These are phyloP conservation scores for Cephus runcator DNA, from an alignment of 2,888 invertebrate genomes.

Conservation along the genomic window DNA sequence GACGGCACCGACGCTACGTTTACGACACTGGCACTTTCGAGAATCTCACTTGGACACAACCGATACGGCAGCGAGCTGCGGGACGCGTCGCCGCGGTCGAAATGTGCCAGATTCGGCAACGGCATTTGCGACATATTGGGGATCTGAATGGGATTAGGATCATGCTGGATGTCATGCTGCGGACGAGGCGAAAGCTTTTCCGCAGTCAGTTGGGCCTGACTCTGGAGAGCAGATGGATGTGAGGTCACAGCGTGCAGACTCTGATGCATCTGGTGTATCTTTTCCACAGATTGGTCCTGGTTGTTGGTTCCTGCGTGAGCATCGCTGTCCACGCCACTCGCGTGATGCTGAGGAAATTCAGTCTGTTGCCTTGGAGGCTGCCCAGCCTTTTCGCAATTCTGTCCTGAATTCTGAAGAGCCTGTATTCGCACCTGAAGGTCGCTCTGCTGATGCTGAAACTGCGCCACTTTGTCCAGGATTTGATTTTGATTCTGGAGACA, in stretches of 20 bases:
- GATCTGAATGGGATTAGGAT: constrained; percentile 45
- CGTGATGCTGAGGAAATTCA: constrained; percentile 40
- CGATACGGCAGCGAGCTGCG: constrained; percentile 53
- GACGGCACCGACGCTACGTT: background rate
- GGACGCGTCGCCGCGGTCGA: constrained; percentile 53
- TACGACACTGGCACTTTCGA: background rate
- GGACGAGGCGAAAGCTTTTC: constrained; percentile 57
- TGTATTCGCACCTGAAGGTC: constrained; percentile 57
- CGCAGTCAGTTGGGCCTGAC: constrained; percentile 23
- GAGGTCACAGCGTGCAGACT: constrained; percentile 26
- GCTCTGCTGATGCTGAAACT: constrained; percentile 56
- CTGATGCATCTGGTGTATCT: constrained; percentile 35
- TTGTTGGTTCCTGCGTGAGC: no score
- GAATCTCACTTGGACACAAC: constrained; percentile 27
- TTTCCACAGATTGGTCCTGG: no score
- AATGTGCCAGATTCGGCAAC: constrained; percentile 52
- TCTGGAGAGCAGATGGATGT: constrained; percentile 23
- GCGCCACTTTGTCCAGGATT: constrained; percentile 60
- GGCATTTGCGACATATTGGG: constrained; percentile 58
- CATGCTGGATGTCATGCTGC: constrained; percentile 38
- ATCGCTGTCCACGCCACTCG: background rate
- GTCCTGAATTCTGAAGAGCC: constrained; percentile 50
- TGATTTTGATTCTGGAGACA: constrained; percentile 62
- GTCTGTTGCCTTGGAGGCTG: constrained; percentile 32
- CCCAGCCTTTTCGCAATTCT: constrained; percentile 46